These are phyloP conservation scores for Leptogaster cylindrica DNA, from an alignment of 2,888 invertebrate species.

Conservation along the genomic window DNA sequence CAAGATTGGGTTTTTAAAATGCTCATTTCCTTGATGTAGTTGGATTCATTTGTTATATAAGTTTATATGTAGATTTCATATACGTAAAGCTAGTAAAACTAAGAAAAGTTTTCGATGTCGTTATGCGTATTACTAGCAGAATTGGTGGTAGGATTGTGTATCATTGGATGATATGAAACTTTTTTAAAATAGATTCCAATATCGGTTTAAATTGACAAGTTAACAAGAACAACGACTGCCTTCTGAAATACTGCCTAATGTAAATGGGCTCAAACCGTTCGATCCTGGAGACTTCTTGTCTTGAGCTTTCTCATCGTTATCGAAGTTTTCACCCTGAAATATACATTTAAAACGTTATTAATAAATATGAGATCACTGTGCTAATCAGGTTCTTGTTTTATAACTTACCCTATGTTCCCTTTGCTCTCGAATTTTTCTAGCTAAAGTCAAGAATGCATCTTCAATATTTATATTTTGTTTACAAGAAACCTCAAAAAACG, in stretches of 20 bases:
- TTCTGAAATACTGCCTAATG: conserved; percentile 59
- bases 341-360: too few species aligned
- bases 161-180: conserved; percentile 40
- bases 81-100: conserved; percentile 10
- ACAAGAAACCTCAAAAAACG: conserved; percentile 87
- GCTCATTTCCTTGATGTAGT: not conserved
- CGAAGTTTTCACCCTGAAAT: conserved; percentile 62
- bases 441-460: conserved; percentile 79
- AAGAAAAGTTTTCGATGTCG: conserved; percentile 23
- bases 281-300: conserved; percentile 60
- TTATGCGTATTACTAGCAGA: conserved; percentile 23
- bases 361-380: not conserved
- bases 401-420: conserved; percentile 74
- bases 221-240: conserved; percentile 62
- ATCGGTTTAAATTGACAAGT: conserved; percentile 44
- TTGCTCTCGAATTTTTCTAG: conserved; percentile 82
- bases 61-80: not conserved
- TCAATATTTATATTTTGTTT: conserved; percentile 86
- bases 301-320: conserved; percentile 60
- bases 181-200: conserved; percentile 22
- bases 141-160: conserved; percentile 16
- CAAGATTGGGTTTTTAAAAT: not conserved
- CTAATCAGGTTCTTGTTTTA: not conserved
- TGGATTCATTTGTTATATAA: not conserved
- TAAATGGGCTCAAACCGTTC: conserved; percentile 59